Evolutionary conservation across 1,140 invertebrate species (phyloP).

Genomic region (Chrysopa pallens): DNA sequence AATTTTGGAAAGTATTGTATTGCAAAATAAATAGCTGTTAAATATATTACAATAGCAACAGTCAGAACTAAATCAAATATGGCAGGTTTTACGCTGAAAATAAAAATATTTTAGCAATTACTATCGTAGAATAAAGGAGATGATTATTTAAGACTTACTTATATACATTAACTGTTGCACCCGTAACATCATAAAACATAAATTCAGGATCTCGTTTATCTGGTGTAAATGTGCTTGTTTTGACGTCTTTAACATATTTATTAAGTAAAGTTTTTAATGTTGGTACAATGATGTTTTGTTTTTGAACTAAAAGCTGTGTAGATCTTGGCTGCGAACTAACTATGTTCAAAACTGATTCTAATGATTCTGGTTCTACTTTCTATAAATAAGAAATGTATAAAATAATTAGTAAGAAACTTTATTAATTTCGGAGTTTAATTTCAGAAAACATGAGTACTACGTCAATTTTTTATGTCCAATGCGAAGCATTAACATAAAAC

Average conservation of each 20-base stretch:
- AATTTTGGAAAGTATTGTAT: slow-evolving; percentile 52
- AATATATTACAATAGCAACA: slow-evolving; percentile 63
- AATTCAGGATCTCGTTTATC: slow-evolving; percentile 86
- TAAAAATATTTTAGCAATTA: slow-evolving; percentile 10
- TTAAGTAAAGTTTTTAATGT: slow-evolving; percentile 53
- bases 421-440: too few relatives aligned
- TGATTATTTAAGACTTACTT: slow-evolving; percentile 36
- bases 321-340: slow-evolving; percentile 51
- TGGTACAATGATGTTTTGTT: slow-evolving; percentile 41
- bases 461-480: too few relatives aligned
- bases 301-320: slow-evolving; percentile 49
- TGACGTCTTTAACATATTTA: slow-evolving; percentile 59
- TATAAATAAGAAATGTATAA: slow-evolving; percentile 22
- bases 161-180: slow-evolving; percentile 68
- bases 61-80: slow-evolving; percentile 93
- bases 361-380: slow-evolving; percentile 49
- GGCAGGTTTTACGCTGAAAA: slow-evolving; percentile 84
- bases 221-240: slow-evolving; percentile 42
- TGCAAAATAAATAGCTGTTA: slow-evolving; percentile 62
- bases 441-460: too few relatives aligned
- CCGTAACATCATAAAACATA: slow-evolving; percentile 71
- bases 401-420: neutral
- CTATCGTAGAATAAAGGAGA: neutral
- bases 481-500: too few relatives aligned
- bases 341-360: slow-evolving; percentile 57